Evolutionary conservation across 1,140 invertebrate genomes (phyloP).

Genomic region (Diachasma alloeum): DNA sequence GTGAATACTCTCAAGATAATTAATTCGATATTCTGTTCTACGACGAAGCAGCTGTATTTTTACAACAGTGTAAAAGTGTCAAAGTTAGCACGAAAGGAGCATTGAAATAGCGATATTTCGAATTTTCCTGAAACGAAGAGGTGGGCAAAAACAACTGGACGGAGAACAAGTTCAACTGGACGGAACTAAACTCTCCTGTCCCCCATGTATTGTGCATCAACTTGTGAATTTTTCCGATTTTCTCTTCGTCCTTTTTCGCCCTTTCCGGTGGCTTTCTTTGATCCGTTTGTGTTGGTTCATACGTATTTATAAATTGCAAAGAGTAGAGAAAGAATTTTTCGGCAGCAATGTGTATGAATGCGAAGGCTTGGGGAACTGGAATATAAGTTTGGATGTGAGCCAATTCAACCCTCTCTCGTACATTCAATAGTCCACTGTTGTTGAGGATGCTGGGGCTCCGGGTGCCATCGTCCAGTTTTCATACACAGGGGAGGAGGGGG

Average conservation of each 20-base stretch:
- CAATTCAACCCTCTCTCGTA: not conserved
- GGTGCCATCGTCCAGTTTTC: constrained; percentile 4
- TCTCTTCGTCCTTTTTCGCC: not conserved
- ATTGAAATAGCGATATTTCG: no score
- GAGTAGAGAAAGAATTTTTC: not conserved
- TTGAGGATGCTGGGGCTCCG: constrained; percentile 24
- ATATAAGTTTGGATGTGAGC: not conserved
- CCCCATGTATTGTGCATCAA: not conserved
- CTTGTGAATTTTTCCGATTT: not conserved
- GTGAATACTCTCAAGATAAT: no score
- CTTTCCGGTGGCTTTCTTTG: not conserved
- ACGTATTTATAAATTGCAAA: constrained; percentile 9
- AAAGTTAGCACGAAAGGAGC: no score
- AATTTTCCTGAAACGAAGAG: not conserved
- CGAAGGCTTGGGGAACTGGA: not conserved
- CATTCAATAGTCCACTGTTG: constrained; percentile 21
- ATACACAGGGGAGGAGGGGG: not conserved
- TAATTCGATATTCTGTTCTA: no score
- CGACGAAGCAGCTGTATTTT: no score
- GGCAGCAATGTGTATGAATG: not conserved
- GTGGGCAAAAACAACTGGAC: not conserved
- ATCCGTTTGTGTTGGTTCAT: not conserved
- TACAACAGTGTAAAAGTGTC: no score
- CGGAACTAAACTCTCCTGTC: constrained; percentile 1
- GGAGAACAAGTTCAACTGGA: not conserved